Percentiles rank a stretch among this genome's conserved stretches.
These are phyloP conservation scores for Dicrurus megarhynchus DNA, from an alignment of 2,113 vertebrate species.

Conservation along the genomic window DNA sequence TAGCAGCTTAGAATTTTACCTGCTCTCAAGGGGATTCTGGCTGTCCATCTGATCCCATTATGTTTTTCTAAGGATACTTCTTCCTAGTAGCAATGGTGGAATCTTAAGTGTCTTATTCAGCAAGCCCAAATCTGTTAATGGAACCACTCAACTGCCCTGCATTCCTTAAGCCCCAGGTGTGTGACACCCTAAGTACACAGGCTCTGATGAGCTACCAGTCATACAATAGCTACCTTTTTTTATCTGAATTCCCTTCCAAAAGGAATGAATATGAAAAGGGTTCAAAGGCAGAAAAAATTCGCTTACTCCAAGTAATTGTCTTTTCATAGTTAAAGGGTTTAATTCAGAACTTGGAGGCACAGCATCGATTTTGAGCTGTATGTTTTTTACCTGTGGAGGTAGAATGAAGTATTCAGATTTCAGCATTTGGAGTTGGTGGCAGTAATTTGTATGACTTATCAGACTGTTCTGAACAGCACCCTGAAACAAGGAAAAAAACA, in stretches of 20 bases:
- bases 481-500: constrained; percentile 43
- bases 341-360: not conserved
- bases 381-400: not conserved
- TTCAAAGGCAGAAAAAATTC: not conserved
- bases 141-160: not conserved
- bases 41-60: not conserved
- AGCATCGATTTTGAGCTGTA: not conserved
- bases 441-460: constrained; percentile 52
- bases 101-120: not conserved
- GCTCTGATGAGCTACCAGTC: not conserved
- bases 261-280: not conserved
- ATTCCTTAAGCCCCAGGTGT: not conserved
- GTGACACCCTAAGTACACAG: not conserved
- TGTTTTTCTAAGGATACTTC: not conserved
- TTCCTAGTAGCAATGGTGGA: not conserved
- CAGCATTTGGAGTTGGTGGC: constrained; percentile 35
- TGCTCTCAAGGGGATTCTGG: not conserved
- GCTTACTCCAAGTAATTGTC: not conserved
- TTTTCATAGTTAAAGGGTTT: constrained; percentile 23
- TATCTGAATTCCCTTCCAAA: not conserved
- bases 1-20: not conserved
- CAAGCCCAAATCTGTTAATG: not conserved
- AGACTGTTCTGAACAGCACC: constrained; percentile 55
- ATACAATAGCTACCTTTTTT: not conserved
- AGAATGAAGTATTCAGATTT: constrained; percentile 32